phyloP scores from a whole-genome alignment of 2,113 vertebrate species.

The Eublepharis macularius region DNA sequence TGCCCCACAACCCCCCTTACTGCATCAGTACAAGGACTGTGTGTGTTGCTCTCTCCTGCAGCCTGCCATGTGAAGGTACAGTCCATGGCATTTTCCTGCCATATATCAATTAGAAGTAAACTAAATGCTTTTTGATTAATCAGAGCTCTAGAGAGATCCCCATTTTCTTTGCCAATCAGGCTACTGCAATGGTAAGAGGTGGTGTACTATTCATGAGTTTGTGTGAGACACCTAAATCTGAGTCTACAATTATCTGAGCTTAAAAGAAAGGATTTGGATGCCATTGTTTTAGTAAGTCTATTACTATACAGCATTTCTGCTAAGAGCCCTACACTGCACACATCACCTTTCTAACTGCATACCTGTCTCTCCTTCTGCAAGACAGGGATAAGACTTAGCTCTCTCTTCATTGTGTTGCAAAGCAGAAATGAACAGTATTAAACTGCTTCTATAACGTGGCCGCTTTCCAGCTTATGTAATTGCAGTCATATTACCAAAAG shows the following conservation, averaged over 20 bases:
- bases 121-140: not conserved
- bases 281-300: not conserved
- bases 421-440: not conserved
- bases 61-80: too few relatives aligned
- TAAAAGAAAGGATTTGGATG: not conserved
- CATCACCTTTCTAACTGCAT: not conserved
- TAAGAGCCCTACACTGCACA: not conserved
- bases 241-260: not conserved
- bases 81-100: too few relatives aligned
- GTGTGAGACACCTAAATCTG: not conserved
- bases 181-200: too few relatives aligned
- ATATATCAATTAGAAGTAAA: too few relatives aligned
- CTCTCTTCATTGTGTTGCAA: not conserved
- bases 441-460: slow-evolving; percentile 6
- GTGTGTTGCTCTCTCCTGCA: too few relatives aligned
- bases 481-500: slow-evolving; percentile 1
- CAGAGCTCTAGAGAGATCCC: not conserved
- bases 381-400: not conserved
- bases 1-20: too few relatives aligned
- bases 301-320: not conserved
- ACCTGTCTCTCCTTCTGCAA: slow-evolving; percentile 10
- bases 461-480: slow-evolving; percentile 13
- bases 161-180: not conserved
- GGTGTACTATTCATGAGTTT: not conserved
- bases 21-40: too few relatives aligned